Percentiles rank a stretch among this genome's conserved stretches.
These are phyloP conservation scores for Sebastes kiyomatsui DNA, from an alignment of 2,797 vertebrate species.

Conservation along the genomic window DNA sequence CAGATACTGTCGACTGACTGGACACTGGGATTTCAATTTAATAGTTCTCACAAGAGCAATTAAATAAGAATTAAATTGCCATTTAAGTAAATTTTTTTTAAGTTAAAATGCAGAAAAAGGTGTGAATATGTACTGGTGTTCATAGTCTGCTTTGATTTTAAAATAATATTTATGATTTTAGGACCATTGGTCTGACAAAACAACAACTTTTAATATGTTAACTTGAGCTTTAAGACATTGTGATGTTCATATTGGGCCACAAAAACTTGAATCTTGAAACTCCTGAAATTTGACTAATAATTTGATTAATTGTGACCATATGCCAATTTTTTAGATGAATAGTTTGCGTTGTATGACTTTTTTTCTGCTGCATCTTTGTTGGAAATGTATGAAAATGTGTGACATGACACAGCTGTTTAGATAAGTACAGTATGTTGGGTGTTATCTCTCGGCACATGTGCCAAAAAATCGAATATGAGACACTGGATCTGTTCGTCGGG, in stretches of 20 bases:
- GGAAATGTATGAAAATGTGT: background rate
- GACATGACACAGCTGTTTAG: background rate
- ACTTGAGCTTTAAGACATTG: no score
- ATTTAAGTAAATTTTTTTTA: background rate
- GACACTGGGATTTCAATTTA: background rate
- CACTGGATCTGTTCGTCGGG: slow-evolving; percentile 5
- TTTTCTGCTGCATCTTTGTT: background rate
- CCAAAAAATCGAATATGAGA: slow-evolving; percentile 1
- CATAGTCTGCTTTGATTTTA: background rate
- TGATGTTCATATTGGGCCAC: no score
- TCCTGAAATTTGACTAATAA: background rate
- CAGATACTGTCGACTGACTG: background rate
- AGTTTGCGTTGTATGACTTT: background rate
- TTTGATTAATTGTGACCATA: background rate
- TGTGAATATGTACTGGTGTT: background rate
- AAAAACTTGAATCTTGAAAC: no score
- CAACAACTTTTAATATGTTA: background rate
- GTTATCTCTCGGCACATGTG: background rate
- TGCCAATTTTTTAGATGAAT: background rate
- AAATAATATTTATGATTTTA: background rate
- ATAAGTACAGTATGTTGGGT: background rate
- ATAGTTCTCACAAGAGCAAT: background rate
- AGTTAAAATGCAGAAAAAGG: background rate
- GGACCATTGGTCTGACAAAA: background rate
- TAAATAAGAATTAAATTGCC: background rate